phyloP scores from a whole-genome alignment of 2,888 invertebrate genomes.

The Cephonodes hylas region DNA sequence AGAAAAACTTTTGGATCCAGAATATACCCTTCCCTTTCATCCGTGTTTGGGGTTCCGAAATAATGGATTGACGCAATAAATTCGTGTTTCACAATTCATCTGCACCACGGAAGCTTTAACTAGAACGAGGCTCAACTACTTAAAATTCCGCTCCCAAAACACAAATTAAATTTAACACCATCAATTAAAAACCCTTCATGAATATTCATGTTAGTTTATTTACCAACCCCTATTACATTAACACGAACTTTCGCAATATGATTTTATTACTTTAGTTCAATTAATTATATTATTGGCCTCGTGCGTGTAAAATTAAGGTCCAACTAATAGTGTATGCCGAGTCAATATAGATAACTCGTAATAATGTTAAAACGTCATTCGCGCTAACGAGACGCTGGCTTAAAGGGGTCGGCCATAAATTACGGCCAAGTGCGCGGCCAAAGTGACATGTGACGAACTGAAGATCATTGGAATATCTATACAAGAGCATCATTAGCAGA shows the following conservation, averaged over 20 bases:
- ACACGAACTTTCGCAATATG: not conserved
- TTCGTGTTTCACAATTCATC: too few relatives aligned
- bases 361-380: constrained; percentile 10
- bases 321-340: constrained; percentile 1
- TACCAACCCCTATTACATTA: not conserved
- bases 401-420: not conserved
- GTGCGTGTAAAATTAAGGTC: constrained; percentile 4
- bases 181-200: not conserved
- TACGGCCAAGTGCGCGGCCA: not conserved
- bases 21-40: too few relatives aligned
- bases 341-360: not conserved
- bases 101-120: too few relatives aligned
- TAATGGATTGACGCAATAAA: too few relatives aligned
- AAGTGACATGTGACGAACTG: not conserved
- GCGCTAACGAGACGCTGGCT: not conserved
- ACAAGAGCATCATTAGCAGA: not conserved
- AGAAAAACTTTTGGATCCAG: too few relatives aligned
- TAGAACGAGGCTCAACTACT: too few relatives aligned
- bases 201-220: not conserved
- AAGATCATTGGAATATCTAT: not conserved
- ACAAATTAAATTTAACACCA: not conserved
- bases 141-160: too few relatives aligned
- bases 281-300: constrained; percentile 8
- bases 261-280: constrained; percentile 1
- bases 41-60: too few relatives aligned